Evolutionary conservation across 2,888 invertebrate genomes (phyloP).

Genomic region (Leptinotarsa juncta): DNA sequence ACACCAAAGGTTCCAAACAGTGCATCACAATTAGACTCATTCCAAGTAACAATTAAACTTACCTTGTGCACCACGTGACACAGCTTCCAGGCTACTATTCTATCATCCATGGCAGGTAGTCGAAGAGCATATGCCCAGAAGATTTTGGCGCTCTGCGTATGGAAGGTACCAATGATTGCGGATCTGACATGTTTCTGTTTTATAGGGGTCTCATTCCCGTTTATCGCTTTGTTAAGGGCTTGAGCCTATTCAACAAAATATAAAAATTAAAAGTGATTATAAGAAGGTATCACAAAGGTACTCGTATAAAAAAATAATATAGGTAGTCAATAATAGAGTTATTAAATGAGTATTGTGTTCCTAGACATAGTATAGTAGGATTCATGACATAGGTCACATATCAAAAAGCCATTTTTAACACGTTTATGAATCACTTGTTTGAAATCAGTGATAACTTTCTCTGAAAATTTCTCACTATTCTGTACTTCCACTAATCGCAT

Average conservation of each 20-base stretch:
- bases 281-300: not conserved
- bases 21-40: no score
- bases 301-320: not conserved
- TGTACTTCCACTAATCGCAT: no score
- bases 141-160: conserved; percentile 88
- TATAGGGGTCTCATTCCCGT: conserved; percentile 89
- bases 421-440: no score
- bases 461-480: no score
- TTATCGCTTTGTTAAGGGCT: conserved; percentile 94
- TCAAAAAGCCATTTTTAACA: no score
- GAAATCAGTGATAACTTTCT: no score
- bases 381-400: no score
- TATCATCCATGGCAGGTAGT: conserved; percentile 89
- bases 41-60: not conserved
- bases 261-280: not conserved
- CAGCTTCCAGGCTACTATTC: conserved; percentile 99
- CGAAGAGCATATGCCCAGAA: conserved; percentile 84
- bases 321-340: not conserved
- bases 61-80: conserved; percentile 98
- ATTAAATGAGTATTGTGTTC: no score
- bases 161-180: conserved; percentile 94
- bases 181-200: conserved; percentile 99
- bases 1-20: no score
- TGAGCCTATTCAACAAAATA: conserved; percentile 71
- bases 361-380: no score